Percentiles rank a stretch among this genome's conserved stretches.
These are phyloP conservation scores for Platygyra sinensis DNA, from an alignment of 64 coral and sea anemone genomes.

Conservation along the genomic window DNA sequence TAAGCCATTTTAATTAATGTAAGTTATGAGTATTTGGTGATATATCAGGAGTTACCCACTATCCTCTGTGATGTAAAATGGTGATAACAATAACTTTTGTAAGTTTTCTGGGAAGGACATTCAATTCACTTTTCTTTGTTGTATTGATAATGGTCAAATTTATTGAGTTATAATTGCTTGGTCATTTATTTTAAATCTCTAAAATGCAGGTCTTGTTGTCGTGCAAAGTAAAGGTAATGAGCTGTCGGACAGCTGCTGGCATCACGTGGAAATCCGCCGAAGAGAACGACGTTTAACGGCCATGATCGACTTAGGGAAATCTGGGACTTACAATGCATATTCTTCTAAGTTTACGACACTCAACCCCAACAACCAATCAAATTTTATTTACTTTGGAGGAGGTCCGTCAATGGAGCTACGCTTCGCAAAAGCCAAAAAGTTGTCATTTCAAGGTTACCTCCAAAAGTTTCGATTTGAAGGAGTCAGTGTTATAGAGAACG, in stretches of 20 bases:
- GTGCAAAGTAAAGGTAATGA: not conserved
- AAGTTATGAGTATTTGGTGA: too few relatives aligned
- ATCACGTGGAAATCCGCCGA: conserved; percentile 39
- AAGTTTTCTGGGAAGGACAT: not conserved
- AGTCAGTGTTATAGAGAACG: conserved; percentile 39
- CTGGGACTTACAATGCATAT: not conserved
- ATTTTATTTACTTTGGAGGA: conserved; percentile 54
- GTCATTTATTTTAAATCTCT: too few relatives aligned
- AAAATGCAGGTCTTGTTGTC: conserved; percentile 15
- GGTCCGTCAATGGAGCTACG: conserved; percentile 10
- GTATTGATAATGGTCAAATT: not conserved
- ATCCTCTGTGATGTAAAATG: not conserved
- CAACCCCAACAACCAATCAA: conserved; percentile 23
- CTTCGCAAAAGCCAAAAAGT: conserved; percentile 15
- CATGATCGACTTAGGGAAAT: conserved; percentile 14
- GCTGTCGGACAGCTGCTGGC: conserved; percentile 31
- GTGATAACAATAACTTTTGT: not conserved
- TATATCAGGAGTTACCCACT: too few relatives aligned
- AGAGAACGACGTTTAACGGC: conserved; percentile 5
- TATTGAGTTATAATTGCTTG: too few relatives aligned
- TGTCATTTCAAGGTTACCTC: conserved; percentile 46
- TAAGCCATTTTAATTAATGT: too few relatives aligned
- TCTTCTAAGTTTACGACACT: not conserved
- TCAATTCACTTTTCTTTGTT: not conserved
- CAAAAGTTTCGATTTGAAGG: conserved; percentile 51